These are phyloP conservation scores for Enteromius radiatus DNA, from an alignment of 2,797 vertebrate species.

Conservation along the genomic window DNA sequence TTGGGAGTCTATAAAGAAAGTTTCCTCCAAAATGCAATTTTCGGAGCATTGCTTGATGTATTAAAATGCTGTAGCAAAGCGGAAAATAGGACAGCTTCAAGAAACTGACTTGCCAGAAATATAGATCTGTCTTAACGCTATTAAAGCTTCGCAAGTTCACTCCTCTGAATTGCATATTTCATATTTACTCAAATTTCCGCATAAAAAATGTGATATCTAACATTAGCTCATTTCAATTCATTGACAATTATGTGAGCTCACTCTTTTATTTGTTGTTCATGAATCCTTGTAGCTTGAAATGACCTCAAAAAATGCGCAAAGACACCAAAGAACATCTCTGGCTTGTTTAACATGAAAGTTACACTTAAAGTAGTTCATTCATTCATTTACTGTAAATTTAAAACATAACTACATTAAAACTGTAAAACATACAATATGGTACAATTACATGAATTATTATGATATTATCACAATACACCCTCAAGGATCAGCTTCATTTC, in stretches of 20 bases:
- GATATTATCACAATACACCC: not conserved
- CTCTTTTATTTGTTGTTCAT: not conserved
- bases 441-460: not conserved
- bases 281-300: not conserved
- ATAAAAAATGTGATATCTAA: not conserved
- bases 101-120: not conserved
- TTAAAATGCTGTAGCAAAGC: not conserved
- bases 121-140: not conserved
- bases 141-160: not conserved
- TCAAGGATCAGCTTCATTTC: not conserved
- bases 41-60: not conserved
- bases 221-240: not conserved
- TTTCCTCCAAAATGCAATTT: conserved; percentile 25
- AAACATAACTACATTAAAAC: not conserved
- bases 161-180: no score
- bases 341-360: not conserved
- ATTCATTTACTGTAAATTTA: not conserved
- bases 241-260: not conserved
- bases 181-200: not conserved
- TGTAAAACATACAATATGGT: not conserved
- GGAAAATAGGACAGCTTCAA: not conserved
- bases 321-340: not conserved
- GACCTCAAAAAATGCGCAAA: not conserved
- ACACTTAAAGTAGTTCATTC: not conserved
- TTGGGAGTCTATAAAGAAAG: conserved; percentile 27